phyloP scores from a whole-genome alignment of 2,797 vertebrate genomes.

The Oreortyx pictus region DNA sequence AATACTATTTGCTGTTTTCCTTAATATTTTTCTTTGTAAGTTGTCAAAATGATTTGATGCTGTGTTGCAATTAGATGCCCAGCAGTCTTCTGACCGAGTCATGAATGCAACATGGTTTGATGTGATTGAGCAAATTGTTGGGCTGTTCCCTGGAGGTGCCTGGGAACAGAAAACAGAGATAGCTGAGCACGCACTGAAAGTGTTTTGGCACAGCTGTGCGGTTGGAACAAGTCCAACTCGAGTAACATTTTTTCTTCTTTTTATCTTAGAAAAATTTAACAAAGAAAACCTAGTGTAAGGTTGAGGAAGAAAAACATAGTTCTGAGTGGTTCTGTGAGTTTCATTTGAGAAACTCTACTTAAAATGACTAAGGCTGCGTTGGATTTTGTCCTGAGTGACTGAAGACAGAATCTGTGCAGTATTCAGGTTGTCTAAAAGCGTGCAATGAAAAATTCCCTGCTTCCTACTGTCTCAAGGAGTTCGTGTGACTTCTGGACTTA shows the following conservation, averaged over 20 bases:
- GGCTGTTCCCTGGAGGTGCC: background rate
- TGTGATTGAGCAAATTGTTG: background rate
- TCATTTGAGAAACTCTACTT: background rate
- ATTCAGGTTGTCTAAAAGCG: background rate
- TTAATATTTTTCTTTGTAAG: background rate
- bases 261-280: background rate
- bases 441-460: background rate
- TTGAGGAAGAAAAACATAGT: background rate
- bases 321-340: background rate
- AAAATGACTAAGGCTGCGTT: background rate
- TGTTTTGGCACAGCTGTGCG: background rate
- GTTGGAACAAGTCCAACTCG: background rate
- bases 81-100: background rate
- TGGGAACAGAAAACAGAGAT: background rate
- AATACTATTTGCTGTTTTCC: background rate
- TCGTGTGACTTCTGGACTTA: background rate
- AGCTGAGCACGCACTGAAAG: background rate
- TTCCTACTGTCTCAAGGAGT: background rate
- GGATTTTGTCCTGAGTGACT: background rate
- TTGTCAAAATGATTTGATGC: background rate
- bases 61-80: background rate
- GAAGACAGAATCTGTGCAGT: background rate
- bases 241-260: background rate
- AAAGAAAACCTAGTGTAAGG: background rate
- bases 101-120: background rate